Evolutionary conservation across 2,797 vertebrate genomes (phyloP).

Genomic region (Anolis apletophallus): DNA sequence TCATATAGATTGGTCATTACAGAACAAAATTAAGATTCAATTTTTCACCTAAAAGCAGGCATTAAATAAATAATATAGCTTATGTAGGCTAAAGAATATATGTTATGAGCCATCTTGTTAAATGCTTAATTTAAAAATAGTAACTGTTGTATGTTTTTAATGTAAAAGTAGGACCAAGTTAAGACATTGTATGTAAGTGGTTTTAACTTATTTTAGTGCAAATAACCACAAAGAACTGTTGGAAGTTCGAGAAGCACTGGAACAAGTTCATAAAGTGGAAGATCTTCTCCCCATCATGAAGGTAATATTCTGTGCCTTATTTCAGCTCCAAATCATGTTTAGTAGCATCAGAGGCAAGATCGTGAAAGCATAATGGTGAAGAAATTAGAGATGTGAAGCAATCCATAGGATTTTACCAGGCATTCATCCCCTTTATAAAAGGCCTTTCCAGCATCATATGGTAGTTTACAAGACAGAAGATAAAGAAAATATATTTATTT

Average conservation of each 20-base stretch:
- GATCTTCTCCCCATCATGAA: slow-evolving; percentile 99
- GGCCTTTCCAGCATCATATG: background rate
- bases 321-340: background rate
- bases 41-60: background rate
- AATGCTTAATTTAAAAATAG: background rate
- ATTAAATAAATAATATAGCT: background rate
- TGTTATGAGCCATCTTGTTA: background rate
- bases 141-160: background rate
- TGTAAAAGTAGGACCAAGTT: background rate
- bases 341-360: background rate
- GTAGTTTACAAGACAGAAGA: background rate
- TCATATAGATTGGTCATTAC: background rate
- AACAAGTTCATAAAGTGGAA: slow-evolving; percentile 95
- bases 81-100: background rate
- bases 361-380: background rate
- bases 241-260: slow-evolving; percentile 93
- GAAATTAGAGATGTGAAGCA: slow-evolving; percentile 4
- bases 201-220: slow-evolving; percentile 78
- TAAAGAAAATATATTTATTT: no score
- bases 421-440: background rate
- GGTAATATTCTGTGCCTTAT: slow-evolving; percentile 76
- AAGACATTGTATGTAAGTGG: background rate
- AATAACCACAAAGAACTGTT: slow-evolving; percentile 92
- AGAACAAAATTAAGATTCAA: background rate
- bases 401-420: background rate